Evolutionary conservation across 2,888 invertebrate species (phyloP).

Genomic region (Agriotes lineatus): DNA sequence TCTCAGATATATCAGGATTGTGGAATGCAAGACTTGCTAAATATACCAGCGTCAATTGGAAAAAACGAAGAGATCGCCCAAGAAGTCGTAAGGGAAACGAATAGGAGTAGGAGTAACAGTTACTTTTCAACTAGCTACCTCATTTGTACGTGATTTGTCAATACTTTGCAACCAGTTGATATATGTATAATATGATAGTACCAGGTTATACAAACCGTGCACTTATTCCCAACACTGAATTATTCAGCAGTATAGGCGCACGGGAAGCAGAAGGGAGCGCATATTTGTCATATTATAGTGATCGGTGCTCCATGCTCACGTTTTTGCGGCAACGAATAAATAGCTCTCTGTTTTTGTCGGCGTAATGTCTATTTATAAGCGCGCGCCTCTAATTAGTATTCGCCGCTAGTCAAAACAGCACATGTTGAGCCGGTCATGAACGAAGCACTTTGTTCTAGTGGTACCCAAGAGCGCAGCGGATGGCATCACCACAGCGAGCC

Average conservation of each 20-base stretch:
- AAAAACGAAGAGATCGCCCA: not conserved
- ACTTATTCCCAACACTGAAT: too few relatives aligned
- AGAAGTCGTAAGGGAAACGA: too few relatives aligned
- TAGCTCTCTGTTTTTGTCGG: slow-evolving; percentile 16
- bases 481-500: slow-evolving; percentile 42
- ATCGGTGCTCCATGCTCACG: not conserved
- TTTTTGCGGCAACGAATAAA: slow-evolving; percentile 19
- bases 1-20: slow-evolving; percentile 25
- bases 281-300: too few relatives aligned
- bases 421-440: slow-evolving; percentile 17
- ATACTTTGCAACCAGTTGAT: too few relatives aligned
- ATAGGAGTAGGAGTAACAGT: too few relatives aligned
- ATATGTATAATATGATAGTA: too few relatives aligned
- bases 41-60: slow-evolving; percentile 4
- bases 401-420: slow-evolving; percentile 26
- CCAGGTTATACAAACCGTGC: too few relatives aligned
- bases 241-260: too few relatives aligned
- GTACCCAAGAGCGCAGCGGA: slow-evolving; percentile 22
- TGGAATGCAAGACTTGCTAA: slow-evolving; percentile 27
- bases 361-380: slow-evolving; percentile 36
- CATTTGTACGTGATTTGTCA: not conserved
- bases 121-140: too few relatives aligned
- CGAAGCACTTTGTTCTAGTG: slow-evolving; percentile 24
- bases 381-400: slow-evolving; percentile 20
- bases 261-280: too few relatives aligned